phyloP scores from a whole-genome alignment of 2,797 vertebrate species.

The Brachyrhaphis roseni region DNA sequence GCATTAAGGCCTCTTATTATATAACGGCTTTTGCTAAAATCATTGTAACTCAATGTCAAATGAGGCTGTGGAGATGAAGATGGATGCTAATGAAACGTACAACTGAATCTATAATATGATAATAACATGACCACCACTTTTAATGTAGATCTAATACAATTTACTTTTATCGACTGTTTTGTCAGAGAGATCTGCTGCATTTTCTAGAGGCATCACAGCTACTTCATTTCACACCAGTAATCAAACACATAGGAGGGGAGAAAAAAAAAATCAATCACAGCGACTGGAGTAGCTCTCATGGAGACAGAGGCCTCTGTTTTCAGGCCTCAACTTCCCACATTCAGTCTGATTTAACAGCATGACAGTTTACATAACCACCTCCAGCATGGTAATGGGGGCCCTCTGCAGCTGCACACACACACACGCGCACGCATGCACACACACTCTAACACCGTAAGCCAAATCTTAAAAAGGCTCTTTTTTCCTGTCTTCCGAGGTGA shows the following conservation, averaged over 20 bases:
- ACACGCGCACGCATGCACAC: neutral
- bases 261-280: constrained; percentile 41
- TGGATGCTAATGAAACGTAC: constrained; percentile 9
- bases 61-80: constrained; percentile 9
- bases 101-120: constrained; percentile 17
- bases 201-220: constrained; percentile 30
- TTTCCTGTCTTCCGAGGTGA: constrained; percentile 59
- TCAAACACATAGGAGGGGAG: constrained; percentile 29
- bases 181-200: constrained; percentile 28
- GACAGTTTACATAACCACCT: constrained; percentile 76
- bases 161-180: constrained; percentile 38
- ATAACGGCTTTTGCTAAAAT: neutral
- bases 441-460: constrained; percentile 33
- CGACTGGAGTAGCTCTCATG: constrained; percentile 49
- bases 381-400: constrained; percentile 77
- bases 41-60: neutral
- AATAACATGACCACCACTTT: constrained; percentile 25
- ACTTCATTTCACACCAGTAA: constrained; percentile 41
- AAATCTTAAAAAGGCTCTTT: constrained; percentile 64
- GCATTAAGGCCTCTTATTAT: neutral
- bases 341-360: constrained; percentile 62
- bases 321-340: constrained; percentile 64
- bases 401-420: constrained; percentile 67
- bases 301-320: constrained; percentile 65
- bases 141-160: constrained; percentile 41